Percentiles rank a stretch among this genome's conserved stretches.
Evolutionary conservation across 1,140 invertebrate species (phyloP).

Genomic region (Drosophila funebris): DNA sequence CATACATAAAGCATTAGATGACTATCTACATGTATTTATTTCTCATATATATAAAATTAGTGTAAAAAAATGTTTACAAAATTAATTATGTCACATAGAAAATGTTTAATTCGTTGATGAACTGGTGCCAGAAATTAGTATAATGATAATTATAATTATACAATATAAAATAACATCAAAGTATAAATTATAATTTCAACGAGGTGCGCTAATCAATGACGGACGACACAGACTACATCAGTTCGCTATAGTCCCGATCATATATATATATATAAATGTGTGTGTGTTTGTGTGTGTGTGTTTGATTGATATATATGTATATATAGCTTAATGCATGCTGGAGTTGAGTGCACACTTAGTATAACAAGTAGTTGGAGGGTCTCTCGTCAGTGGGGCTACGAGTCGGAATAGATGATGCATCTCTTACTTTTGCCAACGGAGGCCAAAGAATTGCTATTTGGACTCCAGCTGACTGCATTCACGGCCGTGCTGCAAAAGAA

Average conservation of each 20-base stretch:
- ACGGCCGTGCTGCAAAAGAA: slow-evolving; percentile 90
- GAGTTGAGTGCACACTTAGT: slow-evolving; percentile 17
- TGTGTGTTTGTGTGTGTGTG: no score
- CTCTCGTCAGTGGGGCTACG: slow-evolving; percentile 65
- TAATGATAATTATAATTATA: no score
- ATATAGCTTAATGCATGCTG: slow-evolving; percentile 15
- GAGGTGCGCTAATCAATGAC: slow-evolving; percentile 16
- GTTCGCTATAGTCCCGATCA: not conserved
- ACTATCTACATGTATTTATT: slow-evolving; percentile 15
- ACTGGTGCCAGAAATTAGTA: slow-evolving; percentile 6
- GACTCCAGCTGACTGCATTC: slow-evolving; percentile 96
- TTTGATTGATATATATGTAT: not conserved
- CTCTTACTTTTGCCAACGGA: slow-evolving; percentile 94
- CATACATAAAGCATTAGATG: slow-evolving; percentile 3
- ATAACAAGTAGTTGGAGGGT: not conserved
- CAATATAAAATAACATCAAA: slow-evolving; percentile 40
- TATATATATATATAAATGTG: slow-evolving; percentile 2
- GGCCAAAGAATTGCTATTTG: slow-evolving; percentile 92
- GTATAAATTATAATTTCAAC: slow-evolving; percentile 24
- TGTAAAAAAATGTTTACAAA: slow-evolving; percentile 22
- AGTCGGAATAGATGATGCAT: slow-evolving; percentile 93
- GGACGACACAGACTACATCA: not conserved
- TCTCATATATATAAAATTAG: slow-evolving; percentile 38
- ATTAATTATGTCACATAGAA: no score
- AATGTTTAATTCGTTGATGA: slow-evolving; percentile 15